Percentiles rank a stretch among this genome's conserved stretches.
These are phyloP conservation scores for Adineta ricciae DNA, from an alignment of 2,888 invertebrate species.

Conservation along the genomic window DNA sequence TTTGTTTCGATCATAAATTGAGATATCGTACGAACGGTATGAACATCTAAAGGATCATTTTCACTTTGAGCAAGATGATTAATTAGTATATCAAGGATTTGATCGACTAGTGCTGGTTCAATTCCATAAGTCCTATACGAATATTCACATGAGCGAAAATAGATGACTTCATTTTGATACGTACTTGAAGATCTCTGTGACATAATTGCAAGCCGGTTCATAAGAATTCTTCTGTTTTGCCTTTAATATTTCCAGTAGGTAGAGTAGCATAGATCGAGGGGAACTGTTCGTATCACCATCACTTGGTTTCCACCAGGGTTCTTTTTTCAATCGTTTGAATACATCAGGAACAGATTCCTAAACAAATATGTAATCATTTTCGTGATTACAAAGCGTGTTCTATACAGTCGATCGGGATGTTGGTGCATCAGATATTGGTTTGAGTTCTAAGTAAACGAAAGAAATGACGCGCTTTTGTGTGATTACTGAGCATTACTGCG, in stretches of 20 bases:
- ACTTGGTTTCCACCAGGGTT: background rate
- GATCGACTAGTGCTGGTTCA: background rate
- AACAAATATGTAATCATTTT: background rate
- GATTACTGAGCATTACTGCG: background rate
- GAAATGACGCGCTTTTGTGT: too few relatives aligned
- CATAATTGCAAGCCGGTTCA: background rate
- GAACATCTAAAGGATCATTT: background rate
- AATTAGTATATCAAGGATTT: background rate
- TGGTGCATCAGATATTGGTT: background rate
- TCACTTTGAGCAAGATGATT: background rate
- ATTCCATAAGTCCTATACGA: background rate
- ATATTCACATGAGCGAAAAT: background rate
- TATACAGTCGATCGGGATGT: background rate
- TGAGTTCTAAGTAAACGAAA: too few relatives aligned
- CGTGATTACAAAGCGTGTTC: background rate
- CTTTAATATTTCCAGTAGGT: background rate
- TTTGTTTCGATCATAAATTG: conserved; percentile 14
- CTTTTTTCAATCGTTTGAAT: background rate
- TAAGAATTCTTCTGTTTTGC: background rate
- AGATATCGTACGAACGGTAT: background rate
- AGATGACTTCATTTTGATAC: background rate
- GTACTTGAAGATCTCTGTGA: background rate
- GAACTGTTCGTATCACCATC: background rate
- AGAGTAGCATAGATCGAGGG: background rate
- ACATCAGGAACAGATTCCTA: background rate